Percentiles rank a stretch among this genome's conserved stretches.
These are phyloP conservation scores for Lacerta bilineata DNA, from an alignment of 2,797 vertebrate species.

Conservation along the genomic window DNA sequence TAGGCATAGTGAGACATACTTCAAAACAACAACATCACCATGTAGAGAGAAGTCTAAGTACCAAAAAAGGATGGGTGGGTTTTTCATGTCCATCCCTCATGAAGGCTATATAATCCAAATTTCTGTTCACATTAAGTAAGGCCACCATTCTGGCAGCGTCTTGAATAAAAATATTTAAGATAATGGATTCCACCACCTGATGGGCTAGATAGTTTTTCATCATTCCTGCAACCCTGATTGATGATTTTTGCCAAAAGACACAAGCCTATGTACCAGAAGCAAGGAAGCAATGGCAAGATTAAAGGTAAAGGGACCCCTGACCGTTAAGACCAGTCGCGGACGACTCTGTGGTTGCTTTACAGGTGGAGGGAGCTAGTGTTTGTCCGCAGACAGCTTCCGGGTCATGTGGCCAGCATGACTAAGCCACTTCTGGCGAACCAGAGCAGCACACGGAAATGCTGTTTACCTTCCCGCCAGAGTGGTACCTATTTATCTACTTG, in stretches of 20 bases:
- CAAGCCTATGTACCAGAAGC: not conserved
- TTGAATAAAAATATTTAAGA: not conserved
- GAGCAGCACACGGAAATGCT: no score
- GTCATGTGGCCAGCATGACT: no score
- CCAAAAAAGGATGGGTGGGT: not conserved
- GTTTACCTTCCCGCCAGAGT: no score
- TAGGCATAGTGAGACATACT: not conserved
- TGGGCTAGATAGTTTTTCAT: not conserved
- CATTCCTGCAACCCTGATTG: not conserved
- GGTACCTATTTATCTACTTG: no score
- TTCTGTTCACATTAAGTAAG: not conserved
- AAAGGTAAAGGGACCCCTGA: no score
- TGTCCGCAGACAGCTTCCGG: no score
- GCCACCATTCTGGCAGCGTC: not conserved
- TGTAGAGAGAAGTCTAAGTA: not conserved
- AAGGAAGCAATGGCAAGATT: not conserved
- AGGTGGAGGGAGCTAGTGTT: no score
- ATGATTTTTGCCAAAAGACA: not conserved
- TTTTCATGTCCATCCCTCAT: not conserved
- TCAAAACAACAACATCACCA: not conserved
- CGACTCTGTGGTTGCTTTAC: no score
- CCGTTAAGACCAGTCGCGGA: no score
- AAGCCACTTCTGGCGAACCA: no score
- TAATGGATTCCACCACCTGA: not conserved
- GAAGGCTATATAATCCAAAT: not conserved